Percentiles rank a stretch among this genome's conserved stretches.
phyloP scores from a whole-genome alignment of 2,888 invertebrate genomes.

The Helicoverpa assulta region DNA sequence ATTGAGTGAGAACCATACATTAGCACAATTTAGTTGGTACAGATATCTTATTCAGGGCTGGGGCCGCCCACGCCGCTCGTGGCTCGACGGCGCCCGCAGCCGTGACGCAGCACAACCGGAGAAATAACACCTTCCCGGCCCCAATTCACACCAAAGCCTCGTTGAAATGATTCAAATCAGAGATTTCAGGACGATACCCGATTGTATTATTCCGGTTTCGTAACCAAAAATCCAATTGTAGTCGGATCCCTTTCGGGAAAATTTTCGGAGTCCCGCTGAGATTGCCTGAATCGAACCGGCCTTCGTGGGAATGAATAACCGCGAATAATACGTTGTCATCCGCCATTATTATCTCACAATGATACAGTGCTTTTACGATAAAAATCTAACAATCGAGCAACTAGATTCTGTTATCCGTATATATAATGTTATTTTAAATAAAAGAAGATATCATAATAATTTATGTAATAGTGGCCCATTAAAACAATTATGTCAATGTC shows the following conservation, averaged over 20 bases:
- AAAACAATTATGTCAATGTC: conserved; percentile 85
- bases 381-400: conserved; percentile 85
- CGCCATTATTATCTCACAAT: conserved; percentile 89
- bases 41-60: conserved; percentile 65
- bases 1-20: conserved; percentile 54
- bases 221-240: conserved; percentile 90
- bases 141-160: conserved; percentile 86
- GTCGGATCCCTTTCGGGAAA: conserved; percentile 85
- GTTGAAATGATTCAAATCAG: conserved; percentile 88
- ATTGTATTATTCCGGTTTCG: conserved; percentile 90
- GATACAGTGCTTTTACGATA: conserved; percentile 89
- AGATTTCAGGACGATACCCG: conserved; percentile 89
- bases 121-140: conserved; percentile 81
- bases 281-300: conserved; percentile 85
- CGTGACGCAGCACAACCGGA: conserved; percentile 79
- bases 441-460: conserved; percentile 82
- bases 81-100: conserved; percentile 49
- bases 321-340: conserved; percentile 90
- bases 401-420: conserved; percentile 69
- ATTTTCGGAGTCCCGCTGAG: conserved; percentile 85
- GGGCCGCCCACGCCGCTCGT: conserved; percentile 41
- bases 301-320: conserved; percentile 84
- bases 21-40: conserved; percentile 49
- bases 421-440: conserved; percentile 82
- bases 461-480: conserved; percentile 78